Percentiles rank a stretch among this genome's conserved stretches.
phyloP scores from a whole-genome alignment of 64 coral and sea anemone genomes.

The Dendronephthya gigantea region DNA sequence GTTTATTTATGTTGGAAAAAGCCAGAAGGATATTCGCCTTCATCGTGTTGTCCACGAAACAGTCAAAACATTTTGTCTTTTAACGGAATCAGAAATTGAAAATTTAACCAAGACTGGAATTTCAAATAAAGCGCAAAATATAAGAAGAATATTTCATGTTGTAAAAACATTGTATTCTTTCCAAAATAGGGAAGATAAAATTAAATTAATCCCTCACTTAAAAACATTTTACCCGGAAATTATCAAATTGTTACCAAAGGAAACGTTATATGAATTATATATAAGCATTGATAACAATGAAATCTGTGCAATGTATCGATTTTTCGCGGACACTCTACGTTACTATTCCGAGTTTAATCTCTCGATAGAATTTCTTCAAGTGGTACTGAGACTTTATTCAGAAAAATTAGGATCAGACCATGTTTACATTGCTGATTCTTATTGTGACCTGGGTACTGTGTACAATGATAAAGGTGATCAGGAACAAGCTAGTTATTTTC shows the following conservation, averaged over 20 bases:
- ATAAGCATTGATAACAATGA: not conserved
- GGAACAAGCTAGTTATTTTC: not conserved
- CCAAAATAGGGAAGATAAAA: not conserved
- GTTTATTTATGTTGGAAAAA: constrained; percentile 14
- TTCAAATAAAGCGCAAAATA: not conserved
- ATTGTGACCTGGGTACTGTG: too few species aligned
- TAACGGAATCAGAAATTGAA: not conserved
- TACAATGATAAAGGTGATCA: too few species aligned
- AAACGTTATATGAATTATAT: not conserved
- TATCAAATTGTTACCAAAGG: not conserved
- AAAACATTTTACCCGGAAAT: not conserved
- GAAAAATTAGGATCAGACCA: too few species aligned
- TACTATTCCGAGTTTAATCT: not conserved
- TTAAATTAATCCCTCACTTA: not conserved
- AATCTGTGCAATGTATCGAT: not conserved
- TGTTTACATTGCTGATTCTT: not conserved
- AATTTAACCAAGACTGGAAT: not conserved
- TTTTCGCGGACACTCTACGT: not conserved
- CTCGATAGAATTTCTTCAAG: not conserved
- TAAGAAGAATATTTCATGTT: too few species aligned
- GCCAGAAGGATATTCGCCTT: not conserved
- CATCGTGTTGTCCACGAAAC: too few species aligned
- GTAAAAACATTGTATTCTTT: too few species aligned
- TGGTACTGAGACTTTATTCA: not conserved
- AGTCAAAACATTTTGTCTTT: not conserved